phyloP scores from a whole-genome alignment of 2,113 vertebrate species.

The Ivindomyrus marchei region DNA sequence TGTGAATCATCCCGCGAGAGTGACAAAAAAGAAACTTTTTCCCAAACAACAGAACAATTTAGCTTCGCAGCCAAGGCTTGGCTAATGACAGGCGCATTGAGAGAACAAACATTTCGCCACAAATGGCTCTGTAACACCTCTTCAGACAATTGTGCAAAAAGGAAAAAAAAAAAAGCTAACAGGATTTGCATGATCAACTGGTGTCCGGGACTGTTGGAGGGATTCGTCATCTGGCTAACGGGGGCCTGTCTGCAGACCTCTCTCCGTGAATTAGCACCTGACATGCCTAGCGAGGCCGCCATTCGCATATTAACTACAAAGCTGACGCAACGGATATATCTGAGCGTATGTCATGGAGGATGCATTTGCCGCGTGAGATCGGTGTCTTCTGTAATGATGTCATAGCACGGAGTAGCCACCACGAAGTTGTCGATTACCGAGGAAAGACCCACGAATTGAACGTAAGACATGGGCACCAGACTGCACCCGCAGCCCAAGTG shows the following conservation, averaged over 20 bases:
- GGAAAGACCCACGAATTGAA: not conserved
- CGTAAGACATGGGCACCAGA: conserved; percentile 51
- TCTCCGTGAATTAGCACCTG: not conserved
- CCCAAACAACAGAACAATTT: conserved; percentile 23
- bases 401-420: not conserved
- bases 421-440: not conserved
- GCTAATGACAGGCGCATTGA: conserved; percentile 4
- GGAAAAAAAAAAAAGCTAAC: not conserved
- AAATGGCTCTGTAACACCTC: not conserved
- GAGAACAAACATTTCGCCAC: not conserved
- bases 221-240: not conserved
- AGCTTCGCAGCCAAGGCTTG: not conserved
- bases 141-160: not conserved
- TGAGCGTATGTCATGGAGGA: not conserved
- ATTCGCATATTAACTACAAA: conserved; percentile 4
- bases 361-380: not conserved
- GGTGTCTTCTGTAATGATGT: not conserved
- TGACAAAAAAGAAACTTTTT: conserved; percentile 7
- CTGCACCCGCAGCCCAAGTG: conserved; percentile 41
- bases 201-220: no score
- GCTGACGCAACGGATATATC: not conserved
- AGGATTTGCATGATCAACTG: conserved; percentile 4
- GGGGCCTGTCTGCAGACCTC: not conserved
- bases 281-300: not conserved
- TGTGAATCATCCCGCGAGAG: not conserved